These are phyloP conservation scores for Cyrtonyx montezumae DNA, from an alignment of 2,113 vertebrate genomes.

Conservation along the genomic window DNA sequence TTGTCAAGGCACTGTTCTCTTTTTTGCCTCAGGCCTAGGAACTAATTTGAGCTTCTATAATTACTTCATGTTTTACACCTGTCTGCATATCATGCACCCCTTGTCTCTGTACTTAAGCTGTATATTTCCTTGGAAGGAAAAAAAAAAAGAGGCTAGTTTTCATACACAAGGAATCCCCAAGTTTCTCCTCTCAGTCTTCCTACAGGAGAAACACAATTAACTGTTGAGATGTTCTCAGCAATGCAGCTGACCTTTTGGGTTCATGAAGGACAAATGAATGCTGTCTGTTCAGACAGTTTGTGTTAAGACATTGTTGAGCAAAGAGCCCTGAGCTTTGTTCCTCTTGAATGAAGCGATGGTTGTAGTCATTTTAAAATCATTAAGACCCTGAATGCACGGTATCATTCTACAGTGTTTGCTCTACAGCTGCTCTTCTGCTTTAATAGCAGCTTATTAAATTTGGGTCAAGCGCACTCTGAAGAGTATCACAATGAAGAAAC, in stretches of 20 bases:
- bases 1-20: constrained; percentile 84
- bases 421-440: constrained; percentile 86
- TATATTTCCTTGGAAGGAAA: constrained; percentile 75
- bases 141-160: constrained; percentile 66
- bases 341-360: constrained; percentile 82
- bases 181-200: constrained; percentile 63
- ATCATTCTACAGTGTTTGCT: constrained; percentile 81
- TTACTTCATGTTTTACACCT: constrained; percentile 98
- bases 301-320: constrained; percentile 80
- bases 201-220: constrained; percentile 78
- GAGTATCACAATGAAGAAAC: constrained; percentile 82
- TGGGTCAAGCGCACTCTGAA: constrained; percentile 83
- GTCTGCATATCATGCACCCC: constrained; percentile 93
- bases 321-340: constrained; percentile 83
- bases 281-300: constrained; percentile 81
- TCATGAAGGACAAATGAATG: constrained; percentile 82
- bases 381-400: constrained; percentile 82
- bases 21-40: constrained; percentile 92
- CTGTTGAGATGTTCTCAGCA: constrained; percentile 75
- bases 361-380: constrained; percentile 92
- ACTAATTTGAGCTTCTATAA: constrained; percentile 99
- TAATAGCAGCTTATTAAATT: constrained; percentile 87
- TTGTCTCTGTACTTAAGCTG: constrained; percentile 84
- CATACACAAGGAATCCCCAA: constrained; percentile 63
- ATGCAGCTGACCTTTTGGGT: constrained; percentile 79